phyloP scores from a whole-genome alignment of 1,140 invertebrate species.

The Patella vulgata region DNA sequence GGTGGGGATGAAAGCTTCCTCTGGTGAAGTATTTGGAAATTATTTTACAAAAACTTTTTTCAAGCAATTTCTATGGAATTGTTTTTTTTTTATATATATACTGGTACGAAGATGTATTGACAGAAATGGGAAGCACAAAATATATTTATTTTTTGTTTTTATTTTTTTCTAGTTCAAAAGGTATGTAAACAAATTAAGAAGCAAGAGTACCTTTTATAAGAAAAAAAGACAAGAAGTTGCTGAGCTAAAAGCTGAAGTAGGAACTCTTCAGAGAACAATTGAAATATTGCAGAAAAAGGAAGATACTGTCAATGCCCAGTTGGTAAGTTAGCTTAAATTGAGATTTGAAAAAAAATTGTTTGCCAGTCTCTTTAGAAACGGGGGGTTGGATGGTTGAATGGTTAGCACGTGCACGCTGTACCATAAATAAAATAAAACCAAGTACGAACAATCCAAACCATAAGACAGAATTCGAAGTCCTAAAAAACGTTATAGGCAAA shows the following conservation, averaged over 20 bases:
- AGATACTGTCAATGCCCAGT: constrained; percentile 64
- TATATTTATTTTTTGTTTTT: no score
- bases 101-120: not conserved
- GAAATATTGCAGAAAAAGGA: constrained; percentile 72
- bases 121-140: not conserved
- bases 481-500: no score
- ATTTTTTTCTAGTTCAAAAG: constrained; percentile 73
- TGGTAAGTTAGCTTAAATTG: constrained; percentile 69
- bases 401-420: no score
- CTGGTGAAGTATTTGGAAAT: no score
- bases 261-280: constrained; percentile 74
- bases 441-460: no score
- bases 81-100: constrained; percentile 2
- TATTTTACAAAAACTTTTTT: not conserved
- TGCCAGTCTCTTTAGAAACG: not conserved
- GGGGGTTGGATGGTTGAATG: no score
- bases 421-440: no score
- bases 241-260: constrained; percentile 77
- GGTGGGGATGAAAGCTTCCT: not conserved
- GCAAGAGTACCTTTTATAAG: constrained; percentile 84
- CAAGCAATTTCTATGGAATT: not conserved
- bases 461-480: no score
- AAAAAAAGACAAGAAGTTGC: constrained; percentile 78
- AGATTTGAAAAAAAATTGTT: not conserved
- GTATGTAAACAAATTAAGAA: constrained; percentile 81